Base-by-base conservation (phyloP, 2,888 invertebrate genomes). In the Vandiemenella viatica region DNA sequence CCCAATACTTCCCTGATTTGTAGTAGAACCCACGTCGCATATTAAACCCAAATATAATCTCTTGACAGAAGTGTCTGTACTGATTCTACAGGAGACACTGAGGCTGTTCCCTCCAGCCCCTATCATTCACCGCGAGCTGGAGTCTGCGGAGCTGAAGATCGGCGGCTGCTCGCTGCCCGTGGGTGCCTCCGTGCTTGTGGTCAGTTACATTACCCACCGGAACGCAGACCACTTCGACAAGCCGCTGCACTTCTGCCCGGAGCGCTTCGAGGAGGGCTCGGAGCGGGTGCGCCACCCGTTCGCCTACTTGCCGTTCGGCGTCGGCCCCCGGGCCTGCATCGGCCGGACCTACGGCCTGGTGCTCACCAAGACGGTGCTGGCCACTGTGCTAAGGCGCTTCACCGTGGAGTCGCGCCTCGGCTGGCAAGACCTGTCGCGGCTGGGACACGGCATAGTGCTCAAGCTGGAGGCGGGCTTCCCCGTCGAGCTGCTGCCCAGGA, bases 331-430 rank as follows among this genome's bases (percentile, higher is more conserved):
- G 6, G 57, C 54, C 51, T 61, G 61, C 42, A 50, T 59, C 59
- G 67, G 67, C 22, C 59, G 64, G 44, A 55, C 66, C 45, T 63
- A 67, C 55, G 66, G 67, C 8, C 65, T 66, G 41, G 64, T 66
- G 49, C 67, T 67, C 51, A 58, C 66, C 55, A 46, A 48, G 44
- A 45, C 44, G 10, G 23, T 52, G n/a, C 43, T 52, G n/a, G 47
- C 46, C 23, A 50, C 45, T 46, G 47, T 52, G 7, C 6, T 45
- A 32, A 15, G 45, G 3, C 45, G 26, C 16, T 45, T 45, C 45
- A 10, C 17, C 26, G 26, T 45, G 5, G 37, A 26, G n/a, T 32
- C 45, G 4, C 18, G 18, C 3, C 32, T 26, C 22, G 17, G 15
- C 26, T 32, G 15, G 32, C 32, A 22, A 32, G 16, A 10, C 19